Evolutionary conservation across 2,797 vertebrate genomes (phyloP).

Genomic region (Platalea minor): DNA sequence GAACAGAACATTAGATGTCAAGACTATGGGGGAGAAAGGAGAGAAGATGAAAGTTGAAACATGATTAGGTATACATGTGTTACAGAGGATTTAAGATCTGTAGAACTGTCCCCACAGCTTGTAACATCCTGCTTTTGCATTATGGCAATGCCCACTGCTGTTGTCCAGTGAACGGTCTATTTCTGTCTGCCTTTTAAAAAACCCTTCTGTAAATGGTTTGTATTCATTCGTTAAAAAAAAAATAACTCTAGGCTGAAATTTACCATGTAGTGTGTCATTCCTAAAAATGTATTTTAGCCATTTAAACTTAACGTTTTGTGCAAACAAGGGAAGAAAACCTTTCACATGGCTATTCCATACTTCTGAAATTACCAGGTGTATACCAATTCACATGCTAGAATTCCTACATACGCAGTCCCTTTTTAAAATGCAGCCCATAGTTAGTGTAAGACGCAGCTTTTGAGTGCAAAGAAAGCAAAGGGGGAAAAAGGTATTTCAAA

Average conservation of each 20-base stretch:
- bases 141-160: neutral
- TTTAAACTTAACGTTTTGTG: neutral
- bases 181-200: neutral
- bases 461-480: neutral
- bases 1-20: conserved; percentile 20
- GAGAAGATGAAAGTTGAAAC: conserved; percentile 29
- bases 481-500: neutral
- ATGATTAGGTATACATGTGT: neutral
- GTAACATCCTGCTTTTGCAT: neutral
- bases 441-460: neutral
- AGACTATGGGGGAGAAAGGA: neutral
- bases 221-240: neutral
- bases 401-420: neutral
- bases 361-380: neutral
- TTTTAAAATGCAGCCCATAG: neutral
- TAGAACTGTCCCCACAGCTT: neutral
- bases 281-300: neutral
- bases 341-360: neutral
- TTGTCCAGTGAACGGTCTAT: neutral
- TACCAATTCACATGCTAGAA: neutral
- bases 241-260: neutral
- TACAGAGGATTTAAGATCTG: conserved; percentile 11
- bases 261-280: neutral
- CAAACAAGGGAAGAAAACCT: neutral
- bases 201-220: neutral